Conservation (phyloP, 2,113 vertebrate genomes). For the Lycocorax pyrrhopterus region DNA sequence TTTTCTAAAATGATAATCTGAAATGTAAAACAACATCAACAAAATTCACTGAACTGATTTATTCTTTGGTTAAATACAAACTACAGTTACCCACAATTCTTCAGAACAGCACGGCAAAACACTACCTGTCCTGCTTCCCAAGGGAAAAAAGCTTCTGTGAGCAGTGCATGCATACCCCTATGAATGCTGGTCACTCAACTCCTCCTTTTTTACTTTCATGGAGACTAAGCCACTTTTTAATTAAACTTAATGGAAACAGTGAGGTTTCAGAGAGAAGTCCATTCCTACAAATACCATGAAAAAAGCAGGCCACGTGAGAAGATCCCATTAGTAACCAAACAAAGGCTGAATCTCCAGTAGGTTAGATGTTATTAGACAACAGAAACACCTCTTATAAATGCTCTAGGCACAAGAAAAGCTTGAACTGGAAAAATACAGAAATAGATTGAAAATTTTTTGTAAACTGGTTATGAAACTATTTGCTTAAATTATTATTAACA, state of each 20-base stretch:
- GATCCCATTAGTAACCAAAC: not conserved
- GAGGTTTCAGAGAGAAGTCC: not conserved
- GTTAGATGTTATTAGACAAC: not conserved
- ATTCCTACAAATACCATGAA: not conserved
- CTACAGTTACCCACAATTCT: not conserved
- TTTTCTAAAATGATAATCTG: not conserved
- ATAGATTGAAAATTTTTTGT: not conserved
- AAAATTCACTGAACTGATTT: not conserved
- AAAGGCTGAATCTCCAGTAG: not conserved
- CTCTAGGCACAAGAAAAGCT: not conserved
- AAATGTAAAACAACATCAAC: not conserved
- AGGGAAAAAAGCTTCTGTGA: not conserved
- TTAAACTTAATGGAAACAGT: not conserved
- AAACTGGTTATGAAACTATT: not conserved
- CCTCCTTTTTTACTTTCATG: not conserved
- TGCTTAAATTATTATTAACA: not conserved
- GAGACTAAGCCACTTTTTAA: not conserved
- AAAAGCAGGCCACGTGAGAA: not conserved
- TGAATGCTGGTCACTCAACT: not conserved
- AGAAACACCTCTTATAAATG: not conserved
- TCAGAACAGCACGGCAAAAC: not conserved
- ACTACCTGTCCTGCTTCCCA: not conserved
- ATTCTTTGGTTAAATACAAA: not conserved
- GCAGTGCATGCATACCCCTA: rapidly evolving
- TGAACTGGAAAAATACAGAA: not conserved